phyloP scores from a whole-genome alignment of 2,797 vertebrate species.

The Myotis daubentonii region DNA sequence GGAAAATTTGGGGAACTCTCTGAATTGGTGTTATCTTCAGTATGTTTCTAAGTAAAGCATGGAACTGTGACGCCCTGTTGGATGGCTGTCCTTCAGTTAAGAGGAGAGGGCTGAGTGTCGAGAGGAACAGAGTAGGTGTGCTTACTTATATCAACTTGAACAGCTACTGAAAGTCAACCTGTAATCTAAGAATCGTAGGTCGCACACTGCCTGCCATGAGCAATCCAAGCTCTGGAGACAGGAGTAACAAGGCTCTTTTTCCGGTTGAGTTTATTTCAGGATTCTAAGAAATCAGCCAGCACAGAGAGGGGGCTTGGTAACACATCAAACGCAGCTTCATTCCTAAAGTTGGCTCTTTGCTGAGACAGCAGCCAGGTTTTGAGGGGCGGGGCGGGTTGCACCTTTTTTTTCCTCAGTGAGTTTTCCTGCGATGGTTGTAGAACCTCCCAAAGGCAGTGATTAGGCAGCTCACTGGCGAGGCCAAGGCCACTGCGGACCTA shows the following conservation, averaged over 20 bases:
- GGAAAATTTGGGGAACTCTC: background rate
- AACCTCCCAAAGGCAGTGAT: background rate
- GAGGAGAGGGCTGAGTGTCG: background rate
- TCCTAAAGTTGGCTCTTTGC: background rate
- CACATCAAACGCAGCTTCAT: background rate
- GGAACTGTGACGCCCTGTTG: background rate
- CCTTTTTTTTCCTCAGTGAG: background rate
- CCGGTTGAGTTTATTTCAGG: background rate
- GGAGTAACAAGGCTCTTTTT: background rate
- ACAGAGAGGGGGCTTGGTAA: background rate
- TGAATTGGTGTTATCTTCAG: background rate
- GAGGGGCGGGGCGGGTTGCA: fast-evolving
- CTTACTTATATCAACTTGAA: background rate
- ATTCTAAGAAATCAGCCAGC: background rate
- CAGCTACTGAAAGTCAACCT: background rate
- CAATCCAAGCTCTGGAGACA: background rate
- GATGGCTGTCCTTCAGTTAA: background rate
- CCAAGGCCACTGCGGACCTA: background rate
- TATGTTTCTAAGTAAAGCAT: background rate
- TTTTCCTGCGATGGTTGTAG: background rate
- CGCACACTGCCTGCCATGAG: background rate
- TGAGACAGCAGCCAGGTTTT: background rate
- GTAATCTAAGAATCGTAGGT: background rate
- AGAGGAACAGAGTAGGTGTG: background rate
- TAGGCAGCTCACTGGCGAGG: background rate